phyloP scores from a whole-genome alignment of 2,797 vertebrate genomes.

The Diplodus puntazzo region DNA sequence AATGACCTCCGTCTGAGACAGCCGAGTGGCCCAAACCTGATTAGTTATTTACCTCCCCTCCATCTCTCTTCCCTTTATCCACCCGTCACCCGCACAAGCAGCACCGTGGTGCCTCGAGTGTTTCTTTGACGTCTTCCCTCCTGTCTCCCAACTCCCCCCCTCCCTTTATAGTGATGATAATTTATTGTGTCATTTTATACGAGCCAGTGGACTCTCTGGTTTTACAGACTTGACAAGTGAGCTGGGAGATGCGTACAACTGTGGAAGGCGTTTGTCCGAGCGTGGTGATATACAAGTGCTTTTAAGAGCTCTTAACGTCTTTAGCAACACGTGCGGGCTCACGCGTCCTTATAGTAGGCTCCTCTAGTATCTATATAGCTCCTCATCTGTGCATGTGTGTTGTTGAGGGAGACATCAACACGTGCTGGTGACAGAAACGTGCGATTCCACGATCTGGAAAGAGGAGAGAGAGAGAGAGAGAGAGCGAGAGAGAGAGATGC shows the following conservation, averaged over 20 bases:
- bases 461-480: not conserved
- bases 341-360: slow-evolving; percentile 38
- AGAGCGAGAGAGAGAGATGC: slow-evolving; percentile 23
- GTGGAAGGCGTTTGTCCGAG: slow-evolving; percentile 36
- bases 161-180: slow-evolving; percentile 18
- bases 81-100: slow-evolving; percentile 41
- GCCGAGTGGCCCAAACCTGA: slow-evolving; percentile 64
- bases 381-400: slow-evolving; percentile 37
- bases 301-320: slow-evolving; percentile 47
- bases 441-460: slow-evolving; percentile 27
- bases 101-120: slow-evolving; percentile 1
- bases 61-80: slow-evolving; percentile 38
- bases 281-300: slow-evolving; percentile 37
- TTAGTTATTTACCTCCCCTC: slow-evolving; percentile 62
- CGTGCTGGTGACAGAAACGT: slow-evolving; percentile 56
- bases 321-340: slow-evolving; percentile 41
- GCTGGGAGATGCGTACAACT: slow-evolving; percentile 12
- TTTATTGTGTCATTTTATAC: slow-evolving; percentile 55
- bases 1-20: slow-evolving; percentile 68
- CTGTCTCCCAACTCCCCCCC: slow-evolving; percentile 18
- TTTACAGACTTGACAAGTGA: slow-evolving; percentile 50
- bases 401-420: slow-evolving; percentile 42
- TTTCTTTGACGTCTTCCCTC: slow-evolving; percentile 34
- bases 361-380: slow-evolving; percentile 39
- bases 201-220: slow-evolving; percentile 45